phyloP scores from a whole-genome alignment of 2,113 vertebrate species.

The Hiodon tergisus region DNA sequence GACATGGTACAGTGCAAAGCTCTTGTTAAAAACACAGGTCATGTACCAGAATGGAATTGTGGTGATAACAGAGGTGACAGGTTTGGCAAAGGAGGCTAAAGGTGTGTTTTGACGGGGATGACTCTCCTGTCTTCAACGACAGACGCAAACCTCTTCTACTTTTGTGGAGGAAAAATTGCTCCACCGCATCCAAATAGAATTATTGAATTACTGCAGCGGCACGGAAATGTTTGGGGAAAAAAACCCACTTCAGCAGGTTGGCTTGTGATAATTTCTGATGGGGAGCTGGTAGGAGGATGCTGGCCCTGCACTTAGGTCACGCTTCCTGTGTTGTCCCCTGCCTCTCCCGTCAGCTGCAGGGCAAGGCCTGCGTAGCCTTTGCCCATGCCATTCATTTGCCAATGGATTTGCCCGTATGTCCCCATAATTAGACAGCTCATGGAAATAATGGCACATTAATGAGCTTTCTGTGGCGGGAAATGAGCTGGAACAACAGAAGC shows the following conservation, averaged over 20 bases:
- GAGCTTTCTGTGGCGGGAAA: slow-evolving; percentile 69
- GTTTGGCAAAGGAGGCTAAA: background rate
- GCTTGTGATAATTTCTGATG: too few relatives aligned
- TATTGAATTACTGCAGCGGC: too few relatives aligned
- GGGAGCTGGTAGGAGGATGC: background rate
- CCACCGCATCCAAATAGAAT: too few relatives aligned
- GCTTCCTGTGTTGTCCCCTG: background rate
- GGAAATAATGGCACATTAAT: slow-evolving; percentile 74
- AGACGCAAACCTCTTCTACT: background rate
- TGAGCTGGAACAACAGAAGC: slow-evolving; percentile 70
- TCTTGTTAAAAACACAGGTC: background rate
- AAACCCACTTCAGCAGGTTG: too few relatives aligned
- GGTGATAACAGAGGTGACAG: slow-evolving; percentile 3
- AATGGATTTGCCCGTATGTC: slow-evolving; percentile 19
- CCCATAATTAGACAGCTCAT: slow-evolving; percentile 62
- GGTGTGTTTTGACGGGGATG: slow-evolving; percentile 1
- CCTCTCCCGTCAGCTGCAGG: background rate
- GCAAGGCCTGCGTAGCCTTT: background rate
- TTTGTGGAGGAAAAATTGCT: too few relatives aligned
- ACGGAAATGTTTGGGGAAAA: too few relatives aligned
- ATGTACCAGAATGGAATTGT: background rate
- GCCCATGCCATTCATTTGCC: background rate
- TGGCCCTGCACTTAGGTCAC: background rate
- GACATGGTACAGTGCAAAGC: too few relatives aligned
- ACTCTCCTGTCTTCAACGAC: background rate